A percentile compares a stretch with the other conserved stretches of the same genome.
These are phyloP conservation scores for Antechinus stuartii DNA, from an alignment of 2,113 vertebrate species.

Conservation along the genomic window DNA sequence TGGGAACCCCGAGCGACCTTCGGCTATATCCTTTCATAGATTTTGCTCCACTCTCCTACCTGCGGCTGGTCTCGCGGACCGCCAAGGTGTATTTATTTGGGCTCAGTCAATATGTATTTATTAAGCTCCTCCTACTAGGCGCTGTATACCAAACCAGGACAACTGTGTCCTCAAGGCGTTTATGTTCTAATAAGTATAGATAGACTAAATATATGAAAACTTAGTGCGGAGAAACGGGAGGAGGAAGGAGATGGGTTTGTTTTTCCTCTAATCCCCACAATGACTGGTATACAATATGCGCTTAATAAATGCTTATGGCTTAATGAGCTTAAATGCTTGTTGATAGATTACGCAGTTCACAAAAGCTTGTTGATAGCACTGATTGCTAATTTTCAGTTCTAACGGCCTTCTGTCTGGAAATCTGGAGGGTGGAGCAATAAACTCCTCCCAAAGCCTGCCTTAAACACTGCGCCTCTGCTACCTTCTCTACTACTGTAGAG, in stretches of 20 bases:
- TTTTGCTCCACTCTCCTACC: not conserved
- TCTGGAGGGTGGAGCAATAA: not conserved
- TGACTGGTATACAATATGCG: not conserved
- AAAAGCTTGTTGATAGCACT: not conserved
- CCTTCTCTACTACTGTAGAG: not conserved
- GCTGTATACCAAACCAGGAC: not conserved
- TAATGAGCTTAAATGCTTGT: not conserved
- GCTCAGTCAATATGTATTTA: not conserved
- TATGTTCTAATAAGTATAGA: not conserved
- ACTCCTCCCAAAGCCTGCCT: not conserved
- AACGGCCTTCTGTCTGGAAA: not conserved
- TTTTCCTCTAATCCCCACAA: not conserved
- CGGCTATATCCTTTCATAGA: not conserved
- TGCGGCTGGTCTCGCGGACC: no score
- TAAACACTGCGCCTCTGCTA: not conserved
- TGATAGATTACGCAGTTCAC: no score
- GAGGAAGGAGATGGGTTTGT: not conserved
- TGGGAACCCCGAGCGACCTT: no score
- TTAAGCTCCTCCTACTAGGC: not conserved
- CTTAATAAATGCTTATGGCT: no score
- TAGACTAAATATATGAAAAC: not conserved
- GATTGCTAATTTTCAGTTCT: not conserved
- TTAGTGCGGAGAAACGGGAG: not conserved
- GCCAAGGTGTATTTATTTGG: not conserved
- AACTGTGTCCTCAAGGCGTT: not conserved